Base-by-base conservation (phyloP, 2,888 invertebrate genomes). In the Rhagonycha lutea region DNA sequence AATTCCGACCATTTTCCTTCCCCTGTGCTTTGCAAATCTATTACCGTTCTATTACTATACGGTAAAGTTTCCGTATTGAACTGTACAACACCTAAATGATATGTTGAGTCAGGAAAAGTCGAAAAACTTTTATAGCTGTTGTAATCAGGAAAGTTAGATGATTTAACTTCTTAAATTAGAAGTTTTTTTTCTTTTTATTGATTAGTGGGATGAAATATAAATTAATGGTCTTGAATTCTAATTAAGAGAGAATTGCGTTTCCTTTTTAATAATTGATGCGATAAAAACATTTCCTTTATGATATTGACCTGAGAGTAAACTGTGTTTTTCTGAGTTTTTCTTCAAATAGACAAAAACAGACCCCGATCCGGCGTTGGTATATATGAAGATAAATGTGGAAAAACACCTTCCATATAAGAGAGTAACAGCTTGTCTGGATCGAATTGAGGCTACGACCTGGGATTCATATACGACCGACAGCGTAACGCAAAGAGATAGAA, bases 341-440 rank as follows among this genome's bases (percentile, higher is more conserved):
- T 61, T 29, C 14, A 29, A n/a, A 61, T 29, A 61, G 47, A 68
- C 32, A 69, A 77, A 77, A 77, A 77, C 77, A 77, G 72, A 77
- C 60, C 73, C 77, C 32, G 72, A 61, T 61, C 60, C 68, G 67
- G 47, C 67, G 61, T 77, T 72, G 68, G 77, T 47, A 60, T 77
- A 74, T 77, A 71, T 74, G 77, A 77, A 77, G 77, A 77, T 74
- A 77, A 77, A 74, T 77, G 77, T 74, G 69, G 77, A 74, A 77
- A 77, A 74, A 75, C 72, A 75, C 75, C 77, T 77, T 67, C 77
- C 67, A 72, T 75, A 74, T 77, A 77, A 72, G 68, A 77, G 70
- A 72, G 77, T 72, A 75, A 71, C 84, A 84, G 84, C 84, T 83
- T 83, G 82, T 82, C 81, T 80, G 83, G 83, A 84, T 84, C 81